phyloP scores from a whole-genome alignment of 2,888 invertebrate genomes.

The Thumatha senex region DNA sequence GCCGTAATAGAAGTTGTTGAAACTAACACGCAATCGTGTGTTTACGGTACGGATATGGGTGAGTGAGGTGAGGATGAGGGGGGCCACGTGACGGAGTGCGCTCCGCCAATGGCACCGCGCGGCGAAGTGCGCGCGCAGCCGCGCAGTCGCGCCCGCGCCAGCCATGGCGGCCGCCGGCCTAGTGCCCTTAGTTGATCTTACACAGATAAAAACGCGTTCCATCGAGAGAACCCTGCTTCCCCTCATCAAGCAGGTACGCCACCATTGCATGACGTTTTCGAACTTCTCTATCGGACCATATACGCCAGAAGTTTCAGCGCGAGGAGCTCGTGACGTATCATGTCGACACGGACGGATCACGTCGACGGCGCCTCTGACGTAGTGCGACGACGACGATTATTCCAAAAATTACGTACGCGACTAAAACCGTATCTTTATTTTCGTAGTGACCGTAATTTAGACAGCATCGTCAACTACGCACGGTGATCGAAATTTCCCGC shows the following conservation, averaged over 20 bases:
- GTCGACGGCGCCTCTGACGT: slow-evolving; percentile 65
- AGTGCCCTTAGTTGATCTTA: slow-evolving; percentile 81
- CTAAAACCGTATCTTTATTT: slow-evolving; percentile 71
- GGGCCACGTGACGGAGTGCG: slow-evolving; percentile 54
- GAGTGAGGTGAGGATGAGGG: slow-evolving; percentile 30
- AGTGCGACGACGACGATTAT: slow-evolving; percentile 53
- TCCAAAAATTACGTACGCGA: slow-evolving; percentile 61
- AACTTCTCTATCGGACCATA: slow-evolving; percentile 14
- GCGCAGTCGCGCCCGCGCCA: slow-evolving; percentile 79
- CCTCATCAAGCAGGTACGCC: slow-evolving; percentile 95
- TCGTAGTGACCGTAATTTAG: slow-evolving; percentile 56
- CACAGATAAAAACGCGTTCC: slow-evolving; percentile 96
- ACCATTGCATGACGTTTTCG: slow-evolving; percentile 42
- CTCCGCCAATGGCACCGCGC: slow-evolving; percentile 55
- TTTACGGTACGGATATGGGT: slow-evolving; percentile 44
- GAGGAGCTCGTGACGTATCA: slow-evolving; percentile 42
- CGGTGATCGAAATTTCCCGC: slow-evolving; percentile 70
- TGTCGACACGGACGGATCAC: slow-evolving; percentile 39
- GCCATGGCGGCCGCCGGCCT: slow-evolving; percentile 85
- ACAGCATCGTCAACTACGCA: slow-evolving; percentile 58
- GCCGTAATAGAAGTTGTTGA: no score
- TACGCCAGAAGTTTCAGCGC: slow-evolving; percentile 13
- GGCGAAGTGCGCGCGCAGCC: slow-evolving; percentile 65
- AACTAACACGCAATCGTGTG: slow-evolving; percentile 43
- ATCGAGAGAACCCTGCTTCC: slow-evolving; percentile 97